Evolutionary conservation across 2,888 invertebrate species (phyloP).

Genomic region (Sarcophaga caerulescens): DNA sequence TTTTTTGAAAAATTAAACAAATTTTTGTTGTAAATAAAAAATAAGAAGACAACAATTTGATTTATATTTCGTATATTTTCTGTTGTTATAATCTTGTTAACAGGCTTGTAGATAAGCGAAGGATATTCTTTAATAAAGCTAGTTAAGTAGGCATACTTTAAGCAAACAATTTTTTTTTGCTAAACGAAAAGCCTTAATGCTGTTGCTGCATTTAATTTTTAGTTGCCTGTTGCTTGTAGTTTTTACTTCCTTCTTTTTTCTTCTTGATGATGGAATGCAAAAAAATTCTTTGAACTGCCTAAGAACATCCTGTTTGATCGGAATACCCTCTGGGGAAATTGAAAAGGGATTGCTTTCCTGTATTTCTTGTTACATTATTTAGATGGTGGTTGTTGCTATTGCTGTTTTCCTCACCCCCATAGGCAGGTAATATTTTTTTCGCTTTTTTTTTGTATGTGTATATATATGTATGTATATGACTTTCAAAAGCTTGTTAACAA

Average conservation of each 20-base stretch:
- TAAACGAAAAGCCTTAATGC: neutral
- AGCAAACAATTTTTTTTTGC: too few relatives aligned
- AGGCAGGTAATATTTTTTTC: conserved; percentile 14
- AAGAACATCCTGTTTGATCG: conserved; percentile 81
- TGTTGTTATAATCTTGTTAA: neutral
- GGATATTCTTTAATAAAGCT: too few relatives aligned
- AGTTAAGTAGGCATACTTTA: too few relatives aligned
- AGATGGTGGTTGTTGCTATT: conserved; percentile 30
- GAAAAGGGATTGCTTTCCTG: conserved; percentile 73
- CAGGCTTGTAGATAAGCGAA: too few relatives aligned
- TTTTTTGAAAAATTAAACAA: neutral
- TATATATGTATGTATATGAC: conserved; percentile 21
- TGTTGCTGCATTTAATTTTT: neutral
- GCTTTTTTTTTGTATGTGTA: conserved; percentile 23
- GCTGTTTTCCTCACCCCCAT: conserved; percentile 1
- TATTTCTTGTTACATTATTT: neutral
- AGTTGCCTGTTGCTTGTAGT: conserved; percentile 43
- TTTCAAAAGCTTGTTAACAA: conserved; percentile 61
- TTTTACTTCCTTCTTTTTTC: neutral
- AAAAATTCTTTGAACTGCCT: conserved; percentile 72
- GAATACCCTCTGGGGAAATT: conserved; percentile 79
- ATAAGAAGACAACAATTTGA: neutral
- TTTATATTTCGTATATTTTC: neutral
- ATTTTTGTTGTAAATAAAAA: neutral
- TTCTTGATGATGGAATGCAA: conserved; percentile 64